Evolutionary conservation across 1,140 invertebrate genomes (phyloP).

Genomic region (Amphibalanus amphitrite): DNA sequence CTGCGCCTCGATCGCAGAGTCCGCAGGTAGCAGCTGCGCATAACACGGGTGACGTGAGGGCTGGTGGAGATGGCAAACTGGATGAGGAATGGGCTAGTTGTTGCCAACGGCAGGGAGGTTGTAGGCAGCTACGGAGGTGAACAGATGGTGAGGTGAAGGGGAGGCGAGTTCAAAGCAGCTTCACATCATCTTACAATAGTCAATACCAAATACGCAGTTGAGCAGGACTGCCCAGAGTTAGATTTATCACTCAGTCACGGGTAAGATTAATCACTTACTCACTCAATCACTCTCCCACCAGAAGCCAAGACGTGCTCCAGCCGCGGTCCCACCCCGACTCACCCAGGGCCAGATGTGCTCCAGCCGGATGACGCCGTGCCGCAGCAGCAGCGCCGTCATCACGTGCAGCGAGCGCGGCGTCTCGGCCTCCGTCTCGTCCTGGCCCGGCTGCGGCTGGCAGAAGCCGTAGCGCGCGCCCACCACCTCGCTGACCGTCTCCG

Average conservation of each 20-base stretch:
- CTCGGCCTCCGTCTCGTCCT: conserved; percentile 31
- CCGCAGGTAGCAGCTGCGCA: neutral
- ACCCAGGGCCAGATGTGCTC: conserved; percentile 85
- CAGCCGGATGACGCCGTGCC: conserved; percentile 65
- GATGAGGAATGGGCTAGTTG: too few relatives aligned
- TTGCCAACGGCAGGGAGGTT: too few relatives aligned
- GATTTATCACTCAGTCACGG: too few relatives aligned
- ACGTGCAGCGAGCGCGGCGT: conserved; percentile 70
- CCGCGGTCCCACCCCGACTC: conserved; percentile 23
- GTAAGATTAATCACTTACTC: too few relatives aligned
- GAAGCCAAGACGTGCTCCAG: too few relatives aligned
- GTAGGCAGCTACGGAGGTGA: neutral
- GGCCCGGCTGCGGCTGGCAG: conserved; percentile 36
- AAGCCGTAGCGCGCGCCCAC: conserved; percentile 86
- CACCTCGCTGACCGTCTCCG: conserved; percentile 76
- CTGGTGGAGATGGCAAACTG: neutral
- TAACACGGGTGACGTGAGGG: neutral
- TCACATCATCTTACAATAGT: too few relatives aligned
- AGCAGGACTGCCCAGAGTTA: too few relatives aligned
- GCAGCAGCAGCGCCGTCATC: conserved; percentile 73
- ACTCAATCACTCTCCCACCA: too few relatives aligned
- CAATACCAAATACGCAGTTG: too few relatives aligned
- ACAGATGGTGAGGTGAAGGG: too few relatives aligned
- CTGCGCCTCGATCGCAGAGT: neutral
- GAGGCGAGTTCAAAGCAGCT: too few relatives aligned